Percentiles rank a stretch among this genome's conserved stretches.
These are phyloP conservation scores for Polypedilum pembai DNA, from an alignment of 1,140 invertebrate species.

Conservation along the genomic window DNA sequence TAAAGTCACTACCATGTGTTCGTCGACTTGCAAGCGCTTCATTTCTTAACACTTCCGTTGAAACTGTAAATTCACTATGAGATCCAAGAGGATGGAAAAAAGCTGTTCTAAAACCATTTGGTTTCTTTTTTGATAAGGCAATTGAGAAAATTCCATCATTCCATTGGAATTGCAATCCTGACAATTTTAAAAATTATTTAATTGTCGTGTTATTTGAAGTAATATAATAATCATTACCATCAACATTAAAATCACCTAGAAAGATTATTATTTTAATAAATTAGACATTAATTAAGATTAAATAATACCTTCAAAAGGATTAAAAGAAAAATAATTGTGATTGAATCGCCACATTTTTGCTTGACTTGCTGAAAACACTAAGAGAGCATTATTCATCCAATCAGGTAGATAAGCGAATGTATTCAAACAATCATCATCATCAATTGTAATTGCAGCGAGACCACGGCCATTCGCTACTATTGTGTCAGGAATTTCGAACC, in stretches of 20 bases:
- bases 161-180: conserved; percentile 60
- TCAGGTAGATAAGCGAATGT: conserved; percentile 67
- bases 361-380: conserved; percentile 52
- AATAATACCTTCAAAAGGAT: conserved; percentile 50
- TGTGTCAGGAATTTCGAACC: conserved; percentile 38
- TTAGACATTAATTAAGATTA: neutral
- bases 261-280: neutral
- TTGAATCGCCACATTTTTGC: conserved; percentile 59
- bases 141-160: conserved; percentile 64
- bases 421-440: conserved; percentile 55
- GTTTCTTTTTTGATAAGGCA: conserved; percentile 49
- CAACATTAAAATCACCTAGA: conserved; percentile 54
- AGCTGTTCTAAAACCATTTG: conserved; percentile 49
- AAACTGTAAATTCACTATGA: conserved; percentile 58
- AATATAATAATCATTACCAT: conserved; percentile 41
- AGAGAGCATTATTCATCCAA: conserved; percentile 55
- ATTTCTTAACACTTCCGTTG: conserved; percentile 57
- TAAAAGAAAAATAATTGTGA: conserved; percentile 67
- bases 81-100: conserved; percentile 68
- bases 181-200: neutral
- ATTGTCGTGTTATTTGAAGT: neutral
- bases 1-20: conserved; percentile 51
- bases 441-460: conserved; percentile 58
- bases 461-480: conserved; percentile 42
- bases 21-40: conserved; percentile 48